A percentile compares a stretch with the other conserved stretches of the same genome.
Evolutionary conservation across 2,113 vertebrate species (phyloP).

Genomic region (Anguilla japonica): DNA sequence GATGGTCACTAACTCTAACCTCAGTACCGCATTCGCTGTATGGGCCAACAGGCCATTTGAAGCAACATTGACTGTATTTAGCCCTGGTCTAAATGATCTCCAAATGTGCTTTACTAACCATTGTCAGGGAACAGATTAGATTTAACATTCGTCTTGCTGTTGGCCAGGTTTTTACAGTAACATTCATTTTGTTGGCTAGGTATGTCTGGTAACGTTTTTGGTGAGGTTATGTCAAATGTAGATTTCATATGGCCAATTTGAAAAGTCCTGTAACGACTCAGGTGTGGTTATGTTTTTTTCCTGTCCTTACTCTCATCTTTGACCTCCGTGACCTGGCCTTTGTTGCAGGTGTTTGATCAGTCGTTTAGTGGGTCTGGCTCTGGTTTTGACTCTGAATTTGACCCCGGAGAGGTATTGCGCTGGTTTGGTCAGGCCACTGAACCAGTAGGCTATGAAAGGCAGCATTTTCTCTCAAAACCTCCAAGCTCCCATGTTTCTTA

Average conservation of each 20-base stretch:
- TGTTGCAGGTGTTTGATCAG: slow-evolving; percentile 65
- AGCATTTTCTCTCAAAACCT: slow-evolving; percentile 52
- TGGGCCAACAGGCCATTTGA: too few relatives aligned
- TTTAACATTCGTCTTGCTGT: too few relatives aligned
- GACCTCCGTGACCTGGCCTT: slow-evolving; percentile 18
- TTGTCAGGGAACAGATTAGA: too few relatives aligned
- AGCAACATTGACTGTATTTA: too few relatives aligned
- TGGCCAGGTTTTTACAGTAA: too few relatives aligned
- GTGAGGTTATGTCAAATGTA: too few relatives aligned
- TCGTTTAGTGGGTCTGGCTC: slow-evolving; percentile 64
- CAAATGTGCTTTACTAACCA: too few relatives aligned
- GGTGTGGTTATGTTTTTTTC: neutral
- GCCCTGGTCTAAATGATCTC: too few relatives aligned
- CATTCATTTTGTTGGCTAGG: too few relatives aligned
- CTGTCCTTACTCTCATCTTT: neutral
- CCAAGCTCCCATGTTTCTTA: slow-evolving; percentile 35
- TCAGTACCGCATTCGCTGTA: too few relatives aligned
- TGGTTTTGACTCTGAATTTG: slow-evolving; percentile 36
- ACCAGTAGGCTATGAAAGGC: slow-evolving; percentile 54
- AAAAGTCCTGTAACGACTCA: neutral
- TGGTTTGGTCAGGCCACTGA: slow-evolving; percentile 38
- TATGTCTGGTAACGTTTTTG: too few relatives aligned
- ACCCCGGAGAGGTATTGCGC: slow-evolving; percentile 55
- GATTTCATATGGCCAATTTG: neutral
- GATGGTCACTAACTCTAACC: too few relatives aligned